phyloP scores from a whole-genome alignment of 2,797 vertebrate genomes.

The Pterois miles region DNA sequence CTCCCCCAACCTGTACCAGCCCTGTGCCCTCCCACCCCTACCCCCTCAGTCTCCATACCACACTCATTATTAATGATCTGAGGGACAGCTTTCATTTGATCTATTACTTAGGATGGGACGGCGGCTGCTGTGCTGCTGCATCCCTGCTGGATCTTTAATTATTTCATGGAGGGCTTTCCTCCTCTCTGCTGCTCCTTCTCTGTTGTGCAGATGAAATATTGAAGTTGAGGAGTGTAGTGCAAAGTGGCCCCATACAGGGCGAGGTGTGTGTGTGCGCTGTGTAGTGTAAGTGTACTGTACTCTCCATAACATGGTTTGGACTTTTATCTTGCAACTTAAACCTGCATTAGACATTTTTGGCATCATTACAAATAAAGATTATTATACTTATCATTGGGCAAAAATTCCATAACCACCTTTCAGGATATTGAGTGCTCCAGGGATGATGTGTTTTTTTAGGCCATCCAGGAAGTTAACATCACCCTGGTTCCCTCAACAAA shows the following conservation, averaged over 20 bases:
- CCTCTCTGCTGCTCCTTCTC: constrained; percentile 76
- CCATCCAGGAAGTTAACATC: no score
- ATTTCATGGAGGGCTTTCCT: constrained; percentile 82
- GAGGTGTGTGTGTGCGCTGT: constrained; percentile 40
- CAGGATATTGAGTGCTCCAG: no score
- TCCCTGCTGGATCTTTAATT: constrained; percentile 85
- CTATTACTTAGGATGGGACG: constrained; percentile 83
- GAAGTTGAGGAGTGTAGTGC: constrained; percentile 79
- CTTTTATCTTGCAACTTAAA: constrained; percentile 54
- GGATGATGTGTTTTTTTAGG: no score
- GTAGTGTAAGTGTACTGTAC: constrained; percentile 6
- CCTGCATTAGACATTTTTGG: no score
- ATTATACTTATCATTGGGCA: no score
- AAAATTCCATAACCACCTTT: no score
- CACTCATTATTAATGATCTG: constrained; percentile 86
- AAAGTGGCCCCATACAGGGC: constrained; percentile 77
- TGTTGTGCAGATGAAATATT: constrained; percentile 86
- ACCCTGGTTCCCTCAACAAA: no score
- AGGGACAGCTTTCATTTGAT: constrained; percentile 87
- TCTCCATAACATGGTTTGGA: constrained; percentile 28
- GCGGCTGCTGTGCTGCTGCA: constrained; percentile 78
- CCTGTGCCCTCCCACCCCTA: constrained; percentile 62
- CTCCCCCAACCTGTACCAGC: constrained; percentile 67
- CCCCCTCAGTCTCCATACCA: constrained; percentile 70
- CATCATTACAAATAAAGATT: no score